phyloP scores from a whole-genome alignment of 2,888 invertebrate species.

The Athrips mouffetella region DNA sequence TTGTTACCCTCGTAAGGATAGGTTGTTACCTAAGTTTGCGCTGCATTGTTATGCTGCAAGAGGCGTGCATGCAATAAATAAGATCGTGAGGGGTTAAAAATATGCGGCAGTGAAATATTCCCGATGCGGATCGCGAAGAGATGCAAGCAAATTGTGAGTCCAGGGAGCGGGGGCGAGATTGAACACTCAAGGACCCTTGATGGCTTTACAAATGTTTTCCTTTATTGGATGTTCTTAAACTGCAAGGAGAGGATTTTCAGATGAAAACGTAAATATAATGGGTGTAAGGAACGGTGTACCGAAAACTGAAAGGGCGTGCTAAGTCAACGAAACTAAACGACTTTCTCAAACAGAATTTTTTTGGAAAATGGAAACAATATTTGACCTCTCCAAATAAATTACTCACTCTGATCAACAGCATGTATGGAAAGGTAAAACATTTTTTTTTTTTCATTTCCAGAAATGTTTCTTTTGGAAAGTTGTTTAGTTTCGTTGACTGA shows the following conservation, averaged over 20 bases:
- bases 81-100: slow-evolving; percentile 12
- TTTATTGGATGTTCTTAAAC: not conserved
- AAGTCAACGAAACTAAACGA: no score
- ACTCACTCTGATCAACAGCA: no score
- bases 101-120: slow-evolving; percentile 16
- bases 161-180: not conserved
- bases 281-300: no score
- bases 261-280: no score
- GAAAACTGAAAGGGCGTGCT: no score
- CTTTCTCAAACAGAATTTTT: no score
- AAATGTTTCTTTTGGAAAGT: no score
- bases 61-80: slow-evolving; percentile 12
- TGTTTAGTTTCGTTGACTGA: no score
- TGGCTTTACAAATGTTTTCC: not conserved
- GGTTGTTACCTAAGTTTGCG: slow-evolving; percentile 1
- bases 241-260: not conserved
- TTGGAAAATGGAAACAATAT: no score
- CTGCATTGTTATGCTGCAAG: not conserved
- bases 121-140: slow-evolving; percentile 2
- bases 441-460: no score
- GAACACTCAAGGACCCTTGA: not conserved
- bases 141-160: slow-evolving; percentile 8
- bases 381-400: no score
- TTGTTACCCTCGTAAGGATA: not conserved
- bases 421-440: no score